Evolutionary conservation across 2,797 vertebrate genomes (phyloP), one percentile per base, ranked within the genome.

Genomic region (Catostomus latipinnis): DNA sequence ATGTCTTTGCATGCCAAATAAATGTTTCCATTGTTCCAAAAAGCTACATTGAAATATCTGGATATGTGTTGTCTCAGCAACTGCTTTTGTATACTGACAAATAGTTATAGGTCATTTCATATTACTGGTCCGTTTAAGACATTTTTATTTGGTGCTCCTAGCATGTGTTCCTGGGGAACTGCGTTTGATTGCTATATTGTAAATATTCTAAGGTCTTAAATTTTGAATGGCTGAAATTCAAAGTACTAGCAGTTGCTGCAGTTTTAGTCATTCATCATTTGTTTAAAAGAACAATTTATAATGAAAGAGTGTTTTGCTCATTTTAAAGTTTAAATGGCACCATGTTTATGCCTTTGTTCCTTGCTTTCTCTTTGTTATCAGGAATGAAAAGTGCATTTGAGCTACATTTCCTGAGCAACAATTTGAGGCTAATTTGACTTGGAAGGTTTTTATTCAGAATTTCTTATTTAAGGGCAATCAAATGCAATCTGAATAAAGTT

Each of bases 11-110:
- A 71, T 54, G 76, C 68, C 49, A 54, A 46, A 11, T 78, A 2
- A 78, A 63, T 62, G 49, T 45, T 62, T 70, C 14, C 9, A 16
- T 8, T 6, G 8, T 18, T n/a, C 48, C 76, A 34, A 78, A 46
- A 78, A 14, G 48, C 57, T 70, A 53, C 76, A 54, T 62, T 78
- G 8, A 71, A 76, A 8, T 68, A 14, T 50, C 43, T 57, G n/a
- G 53, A 1, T n/a, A 45, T 69, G 65, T 69, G 57, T 71, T 70
- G 66, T 60, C 66, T 70, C 5, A 7, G 76, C 57, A 78, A 78
- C 49, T 54, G 76, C 18, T 78, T 70, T 70, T 70, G 48, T 54
- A 48, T 61, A 70, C n/a, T 53, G 49, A 18, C 11, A 71, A 78
- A 50, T 62, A 53, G 43, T 45, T 43, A 48, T 0, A 8, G 48